phyloP scores from a whole-genome alignment of 1,140 invertebrate genomes.

The Drosophila gunungcola region DNA sequence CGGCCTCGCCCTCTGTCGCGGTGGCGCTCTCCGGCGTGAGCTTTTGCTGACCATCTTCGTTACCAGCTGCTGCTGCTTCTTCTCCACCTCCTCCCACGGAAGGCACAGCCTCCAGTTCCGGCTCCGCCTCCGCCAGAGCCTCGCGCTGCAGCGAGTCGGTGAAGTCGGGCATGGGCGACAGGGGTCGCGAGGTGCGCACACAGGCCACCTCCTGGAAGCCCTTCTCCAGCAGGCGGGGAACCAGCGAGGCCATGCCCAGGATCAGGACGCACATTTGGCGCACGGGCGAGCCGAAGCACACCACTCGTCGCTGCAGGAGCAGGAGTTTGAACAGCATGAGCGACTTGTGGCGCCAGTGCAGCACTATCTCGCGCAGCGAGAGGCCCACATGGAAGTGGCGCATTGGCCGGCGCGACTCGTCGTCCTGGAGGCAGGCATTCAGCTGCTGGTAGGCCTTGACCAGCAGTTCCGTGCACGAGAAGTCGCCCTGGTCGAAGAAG shows the following conservation, averaged over 20 bases:
- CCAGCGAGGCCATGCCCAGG: constrained; percentile 94
- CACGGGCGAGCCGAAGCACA: constrained; percentile 97
- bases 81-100: not conserved
- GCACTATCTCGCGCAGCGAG: constrained; percentile 77
- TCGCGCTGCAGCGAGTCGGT: constrained; percentile 72
- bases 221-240: constrained; percentile 95
- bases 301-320: constrained; percentile 94
- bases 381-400: constrained; percentile 84
- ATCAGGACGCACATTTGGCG: constrained; percentile 94
- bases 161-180: constrained; percentile 91
- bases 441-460: constrained; percentile 97
- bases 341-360: constrained; percentile 94
- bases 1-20: constrained; percentile 58
- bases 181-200: constrained; percentile 90
- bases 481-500: constrained; percentile 98
- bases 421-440: constrained; percentile 92
- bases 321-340: constrained; percentile 97
- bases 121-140: constrained; percentile 61
- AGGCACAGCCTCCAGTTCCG: constrained; percentile 9
- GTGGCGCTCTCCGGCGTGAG: constrained; percentile 38
- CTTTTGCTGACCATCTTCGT: constrained; percentile 24
- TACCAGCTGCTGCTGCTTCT: not conserved
- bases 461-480: constrained; percentile 94
- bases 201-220: constrained; percentile 93
- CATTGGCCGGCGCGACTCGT: constrained; percentile 86